Percentiles rank a stretch among this genome's conserved stretches.
These are phyloP conservation scores for Neodiprion virginianus DNA, from an alignment of 1,140 invertebrate genomes.

Conservation along the genomic window DNA sequence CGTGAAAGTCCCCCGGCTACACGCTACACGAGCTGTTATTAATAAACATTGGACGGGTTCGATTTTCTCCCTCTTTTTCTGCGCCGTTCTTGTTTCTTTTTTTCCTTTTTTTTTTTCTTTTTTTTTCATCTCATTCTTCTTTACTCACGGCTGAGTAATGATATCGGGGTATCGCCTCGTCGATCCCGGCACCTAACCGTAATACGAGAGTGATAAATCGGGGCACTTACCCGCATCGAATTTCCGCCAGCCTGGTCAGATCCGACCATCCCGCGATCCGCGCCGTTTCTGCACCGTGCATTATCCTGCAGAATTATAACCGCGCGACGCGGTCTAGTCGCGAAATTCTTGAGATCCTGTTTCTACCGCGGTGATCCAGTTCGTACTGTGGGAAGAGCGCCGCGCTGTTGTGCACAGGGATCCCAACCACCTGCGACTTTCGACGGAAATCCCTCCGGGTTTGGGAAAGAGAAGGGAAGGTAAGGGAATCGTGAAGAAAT, in stretches of 20 bases:
- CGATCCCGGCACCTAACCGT: too few relatives aligned
- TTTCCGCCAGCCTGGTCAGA: too few relatives aligned
- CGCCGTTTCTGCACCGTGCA: too few relatives aligned
- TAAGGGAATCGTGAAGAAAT: background rate
- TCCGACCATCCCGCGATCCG: too few relatives aligned
- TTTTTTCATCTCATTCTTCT: conserved; percentile 14
- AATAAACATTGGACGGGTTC: conserved; percentile 37
- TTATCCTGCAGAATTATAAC: too few relatives aligned
- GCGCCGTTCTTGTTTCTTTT: background rate
- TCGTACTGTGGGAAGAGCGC: too few relatives aligned
- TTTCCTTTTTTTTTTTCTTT: conserved; percentile 21
- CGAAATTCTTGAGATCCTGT: too few relatives aligned
- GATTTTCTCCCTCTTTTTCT: conserved; percentile 20
- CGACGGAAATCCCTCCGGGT: too few relatives aligned
- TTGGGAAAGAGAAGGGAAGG: background rate
- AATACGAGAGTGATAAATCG: background rate
- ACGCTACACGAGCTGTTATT: conserved; percentile 42
- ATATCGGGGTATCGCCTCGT: background rate
- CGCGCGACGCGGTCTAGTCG: too few relatives aligned
- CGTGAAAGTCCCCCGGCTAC: conserved; percentile 34
- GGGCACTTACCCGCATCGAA: background rate
- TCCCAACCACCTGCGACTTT: too few relatives aligned
- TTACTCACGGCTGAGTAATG: background rate
- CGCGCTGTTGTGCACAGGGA: too few relatives aligned
- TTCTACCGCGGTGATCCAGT: too few relatives aligned